phyloP scores from a whole-genome alignment of 2,113 vertebrate genomes.

The Neotoma lepida region DNA sequence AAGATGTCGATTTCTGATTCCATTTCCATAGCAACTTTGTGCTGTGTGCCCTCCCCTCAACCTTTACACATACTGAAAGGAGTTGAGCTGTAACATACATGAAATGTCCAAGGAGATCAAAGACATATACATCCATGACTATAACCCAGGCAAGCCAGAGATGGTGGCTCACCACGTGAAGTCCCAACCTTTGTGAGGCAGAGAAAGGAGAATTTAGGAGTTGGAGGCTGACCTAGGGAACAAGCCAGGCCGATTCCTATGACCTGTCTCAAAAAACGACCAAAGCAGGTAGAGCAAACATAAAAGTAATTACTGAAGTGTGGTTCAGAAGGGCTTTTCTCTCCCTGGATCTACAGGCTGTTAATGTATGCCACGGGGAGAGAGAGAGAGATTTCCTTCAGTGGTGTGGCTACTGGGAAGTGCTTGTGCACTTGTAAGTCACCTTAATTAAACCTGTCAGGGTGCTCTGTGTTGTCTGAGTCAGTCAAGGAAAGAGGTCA shows the following conservation, averaged over 20 bases:
- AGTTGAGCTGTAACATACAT: background rate
- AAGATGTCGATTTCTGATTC: background rate
- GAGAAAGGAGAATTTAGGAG: background rate
- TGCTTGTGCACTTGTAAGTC: background rate
- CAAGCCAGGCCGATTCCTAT: background rate
- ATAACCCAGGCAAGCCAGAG: background rate
- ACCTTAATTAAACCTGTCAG: background rate
- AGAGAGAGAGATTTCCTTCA: background rate
- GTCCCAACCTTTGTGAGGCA: background rate
- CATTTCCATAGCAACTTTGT: background rate
- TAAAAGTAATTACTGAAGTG: too few relatives aligned
- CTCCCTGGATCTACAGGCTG: background rate
- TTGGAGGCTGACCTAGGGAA: background rate
- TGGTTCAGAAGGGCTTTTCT: background rate
- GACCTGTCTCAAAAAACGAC: background rate
- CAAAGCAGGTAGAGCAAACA: too few relatives aligned
- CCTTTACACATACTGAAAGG: background rate
- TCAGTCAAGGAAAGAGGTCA: background rate
- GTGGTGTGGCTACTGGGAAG: background rate
- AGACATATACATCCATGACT: background rate
- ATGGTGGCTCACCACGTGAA: background rate
- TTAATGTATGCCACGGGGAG: background rate
- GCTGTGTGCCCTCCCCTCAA: background rate
- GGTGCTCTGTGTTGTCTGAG: background rate
- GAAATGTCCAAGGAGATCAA: background rate